A percentile compares a stretch with the other conserved stretches of the same genome.
phyloP scores from a whole-genome alignment of 2,113 vertebrate species.

The Porphyrio hochstetteri region DNA sequence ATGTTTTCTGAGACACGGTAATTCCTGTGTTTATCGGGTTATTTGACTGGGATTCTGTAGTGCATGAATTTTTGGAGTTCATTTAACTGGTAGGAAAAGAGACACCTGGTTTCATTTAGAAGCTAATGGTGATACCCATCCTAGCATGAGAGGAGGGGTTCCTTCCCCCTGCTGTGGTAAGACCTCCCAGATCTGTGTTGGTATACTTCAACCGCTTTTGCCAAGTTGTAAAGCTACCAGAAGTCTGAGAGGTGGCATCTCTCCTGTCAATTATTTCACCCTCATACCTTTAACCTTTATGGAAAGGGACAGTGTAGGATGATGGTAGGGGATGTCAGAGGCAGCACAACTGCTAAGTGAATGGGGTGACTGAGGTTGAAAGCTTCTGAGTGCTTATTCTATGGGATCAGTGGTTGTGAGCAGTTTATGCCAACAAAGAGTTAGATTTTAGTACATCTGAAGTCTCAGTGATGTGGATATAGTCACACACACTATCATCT shows the following conservation, averaged over 20 bases:
- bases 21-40: background rate
- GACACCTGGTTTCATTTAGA: background rate
- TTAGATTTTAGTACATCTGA: background rate
- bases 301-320: background rate
- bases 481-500: accelerated
- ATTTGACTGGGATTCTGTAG: background rate
- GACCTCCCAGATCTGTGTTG: background rate
- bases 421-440: background rate
- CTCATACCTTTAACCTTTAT: accelerated
- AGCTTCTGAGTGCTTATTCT: background rate
- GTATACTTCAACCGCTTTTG: background rate
- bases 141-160: accelerated
- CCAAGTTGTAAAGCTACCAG: background rate
- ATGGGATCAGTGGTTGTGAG: background rate
- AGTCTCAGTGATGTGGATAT: background rate
- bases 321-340: background rate
- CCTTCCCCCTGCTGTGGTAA: accelerated
- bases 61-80: background rate
- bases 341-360: background rate
- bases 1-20: background rate
- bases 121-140: background rate
- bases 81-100: background rate
- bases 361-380: background rate
- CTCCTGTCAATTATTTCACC: background rate
- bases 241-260: background rate